A percentile compares a stretch with the other conserved stretches of the same genome.
Conservation (phyloP, 2,888 invertebrate genomes). For the Acanthococcus lagerstroemiae region DNA sequence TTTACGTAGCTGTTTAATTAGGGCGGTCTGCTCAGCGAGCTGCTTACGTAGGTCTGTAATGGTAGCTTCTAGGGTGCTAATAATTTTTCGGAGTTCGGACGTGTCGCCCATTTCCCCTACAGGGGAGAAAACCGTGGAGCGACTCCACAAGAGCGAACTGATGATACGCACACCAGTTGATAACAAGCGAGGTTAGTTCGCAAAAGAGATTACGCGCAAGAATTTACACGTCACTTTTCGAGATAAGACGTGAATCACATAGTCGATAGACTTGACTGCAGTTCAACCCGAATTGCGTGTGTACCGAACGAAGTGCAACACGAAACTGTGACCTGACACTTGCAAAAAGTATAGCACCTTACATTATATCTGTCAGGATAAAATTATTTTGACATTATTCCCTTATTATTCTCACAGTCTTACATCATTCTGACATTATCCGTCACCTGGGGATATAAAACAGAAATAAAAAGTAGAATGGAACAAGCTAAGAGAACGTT, state of each 20-base stretch:
- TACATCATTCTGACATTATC: too few species aligned
- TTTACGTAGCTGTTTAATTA: background rate
- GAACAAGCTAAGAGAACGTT: too few species aligned
- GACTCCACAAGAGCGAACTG: too few species aligned
- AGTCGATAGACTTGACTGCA: background rate
- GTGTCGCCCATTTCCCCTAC: background rate
- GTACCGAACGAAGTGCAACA: background rate
- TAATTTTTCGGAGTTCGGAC: background rate
- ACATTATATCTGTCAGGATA: too few species aligned
- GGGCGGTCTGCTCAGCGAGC: background rate
- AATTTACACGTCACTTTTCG: background rate
- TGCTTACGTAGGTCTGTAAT: background rate
- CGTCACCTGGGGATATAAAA: too few species aligned
- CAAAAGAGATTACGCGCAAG: background rate
- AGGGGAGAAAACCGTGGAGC: too few species aligned
- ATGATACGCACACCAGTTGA: too few species aligned
- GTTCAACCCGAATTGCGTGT: background rate
- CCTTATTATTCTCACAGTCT: too few species aligned
- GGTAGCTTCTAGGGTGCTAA: background rate
- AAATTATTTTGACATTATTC: too few species aligned
- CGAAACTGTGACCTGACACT: too few species aligned
- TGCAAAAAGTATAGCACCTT: too few species aligned
- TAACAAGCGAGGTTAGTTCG: background rate
- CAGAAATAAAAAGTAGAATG: too few species aligned
- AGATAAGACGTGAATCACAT: background rate